phyloP scores from a whole-genome alignment of 2,113 vertebrate genomes.

The Brachionichthys hirsutus region DNA sequence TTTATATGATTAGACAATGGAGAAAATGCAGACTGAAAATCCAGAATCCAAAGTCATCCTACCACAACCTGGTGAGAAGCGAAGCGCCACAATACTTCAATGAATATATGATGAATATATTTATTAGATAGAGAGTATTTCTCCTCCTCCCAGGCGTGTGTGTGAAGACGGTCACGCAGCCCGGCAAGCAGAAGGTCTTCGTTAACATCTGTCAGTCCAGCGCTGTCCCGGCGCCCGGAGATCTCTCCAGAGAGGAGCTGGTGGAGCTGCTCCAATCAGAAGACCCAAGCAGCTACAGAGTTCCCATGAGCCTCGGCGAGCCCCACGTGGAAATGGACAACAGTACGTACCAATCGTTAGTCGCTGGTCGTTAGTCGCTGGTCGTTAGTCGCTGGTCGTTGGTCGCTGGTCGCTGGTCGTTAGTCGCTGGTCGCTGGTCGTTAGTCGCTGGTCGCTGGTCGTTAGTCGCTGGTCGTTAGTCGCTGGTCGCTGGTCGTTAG shows the following conservation, averaged over 20 bases:
- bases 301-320: slow-evolving; percentile 92
- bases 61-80: slow-evolving; percentile 72
- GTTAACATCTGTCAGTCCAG: slow-evolving; percentile 87
- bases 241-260: slow-evolving; percentile 81
- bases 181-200: slow-evolving; percentile 81
- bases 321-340: slow-evolving; percentile 86
- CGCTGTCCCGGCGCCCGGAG: slow-evolving; percentile 82
- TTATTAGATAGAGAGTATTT: too few relatives aligned
- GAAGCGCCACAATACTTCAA: too few relatives aligned
- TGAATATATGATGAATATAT: too few relatives aligned
- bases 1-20: slow-evolving; percentile 61
- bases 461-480: too few relatives aligned
- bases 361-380: too few relatives aligned
- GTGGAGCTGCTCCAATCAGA: slow-evolving; percentile 86
- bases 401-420: too few relatives aligned
- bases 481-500: too few relatives aligned
- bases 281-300: slow-evolving; percentile 82
- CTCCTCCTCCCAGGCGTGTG: slow-evolving; percentile 79
- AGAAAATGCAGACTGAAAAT: slow-evolving; percentile 49
- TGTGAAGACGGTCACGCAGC: slow-evolving; percentile 79
- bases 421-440: too few relatives aligned
- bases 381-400: too few relatives aligned
- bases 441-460: too few relatives aligned
- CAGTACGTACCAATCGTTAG: slow-evolving; percentile 77
- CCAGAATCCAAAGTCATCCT: slow-evolving; percentile 71